Evolutionary conservation across 2,797 vertebrate species (phyloP), one percentile per base, ranked within the genome.

Genomic region (Syngnathus rostellatus): DNA sequence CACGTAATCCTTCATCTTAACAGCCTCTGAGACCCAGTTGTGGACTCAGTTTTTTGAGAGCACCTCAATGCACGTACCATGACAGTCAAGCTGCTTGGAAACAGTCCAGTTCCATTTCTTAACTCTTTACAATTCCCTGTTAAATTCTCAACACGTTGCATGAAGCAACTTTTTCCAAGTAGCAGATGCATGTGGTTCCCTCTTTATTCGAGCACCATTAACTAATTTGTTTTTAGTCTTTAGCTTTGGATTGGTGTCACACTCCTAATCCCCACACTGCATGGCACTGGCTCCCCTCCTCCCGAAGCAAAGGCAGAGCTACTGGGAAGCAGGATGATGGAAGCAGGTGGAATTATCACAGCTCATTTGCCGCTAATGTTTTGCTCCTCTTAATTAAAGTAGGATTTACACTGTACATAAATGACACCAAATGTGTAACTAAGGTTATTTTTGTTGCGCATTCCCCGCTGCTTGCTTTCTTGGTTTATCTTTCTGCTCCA

Each of bases 221-320:
- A 79, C 74, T 85, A 75, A 46, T 77, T 81, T 79, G 12, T 8
- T 57, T 37, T 72, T 69, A 75, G 75, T 87, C 75, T 81, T 87
- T 80, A 81, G 85, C 80, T 82, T 87, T 85, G 84, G 84, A 90
- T 86, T 87, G 83, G 77, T 88, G 87, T 89, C 88, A 77, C 82
- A 82, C 59, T 82, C 85, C 72, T 85, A 87, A 89, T 87, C 81
- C 85, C 74, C 66, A 69, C 66, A 70, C 63, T n/a, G 38, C 73
- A 73, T 74, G 68, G 78, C 80, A 80, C 79, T 48, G 70, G 68
- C 69, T 43, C 9, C 51, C 39, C 51, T 57, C 21, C 41, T 31
- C 41, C 41, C 11, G 46, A 45, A 62, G 39, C 11, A 62, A 62
- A 59, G 25, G 41, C 37, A 45, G 21, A 45, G 21, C 60, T 50